Evolutionary conservation across 64 coral and sea anemone species (phyloP), one percentile per base, ranked within the genome.

Genomic region (Stichodactyla mertensii): DNA sequence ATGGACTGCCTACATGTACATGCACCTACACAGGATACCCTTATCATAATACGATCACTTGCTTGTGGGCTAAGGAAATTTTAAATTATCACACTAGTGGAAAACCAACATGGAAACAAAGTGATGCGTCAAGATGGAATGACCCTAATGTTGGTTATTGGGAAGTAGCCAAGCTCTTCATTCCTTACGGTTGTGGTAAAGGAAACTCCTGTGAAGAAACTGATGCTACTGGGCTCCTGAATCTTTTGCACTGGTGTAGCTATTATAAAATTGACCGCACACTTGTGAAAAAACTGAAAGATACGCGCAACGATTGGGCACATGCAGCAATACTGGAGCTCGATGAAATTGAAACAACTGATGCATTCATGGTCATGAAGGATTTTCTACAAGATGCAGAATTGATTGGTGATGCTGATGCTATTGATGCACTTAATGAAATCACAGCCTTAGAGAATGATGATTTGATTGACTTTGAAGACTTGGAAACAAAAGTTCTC

Each of bases 371-470:
- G 7, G 53, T 88, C 26, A 87, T 93, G 56, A 62, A 89, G 20
- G 62, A 90, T 93, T 79, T 96, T 31, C 82, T 96, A 6, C 84
- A 86, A 61, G 91, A 96, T 85, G 87, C 94, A 23, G 88, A 80
- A 16, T 19, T 93, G 18, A 28, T 87, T 71, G 53, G 28, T 23
- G 94, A 96, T 54, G 79, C 88, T 6, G 86, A 92, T 15, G 91
- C 60, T 80, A 84, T 86, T 27, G 55, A 66, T 11, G 91, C 91
- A 26, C 55, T 96, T 1, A 83, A 64, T n/a, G 61, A 93, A 5
- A 88, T 96, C 27, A 69, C 15, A 22, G 61, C 88, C 4, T 69
- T 96, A 52, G 91, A 96, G 83, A 77, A 67, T 26, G 78, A 69
- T 70, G 91, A 86, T 55, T 56, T 93, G 5, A 61, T 89, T 18